Evolutionary conservation across 1,140 invertebrate genomes (phyloP).

Genomic region (Pomacea maculata): DNA sequence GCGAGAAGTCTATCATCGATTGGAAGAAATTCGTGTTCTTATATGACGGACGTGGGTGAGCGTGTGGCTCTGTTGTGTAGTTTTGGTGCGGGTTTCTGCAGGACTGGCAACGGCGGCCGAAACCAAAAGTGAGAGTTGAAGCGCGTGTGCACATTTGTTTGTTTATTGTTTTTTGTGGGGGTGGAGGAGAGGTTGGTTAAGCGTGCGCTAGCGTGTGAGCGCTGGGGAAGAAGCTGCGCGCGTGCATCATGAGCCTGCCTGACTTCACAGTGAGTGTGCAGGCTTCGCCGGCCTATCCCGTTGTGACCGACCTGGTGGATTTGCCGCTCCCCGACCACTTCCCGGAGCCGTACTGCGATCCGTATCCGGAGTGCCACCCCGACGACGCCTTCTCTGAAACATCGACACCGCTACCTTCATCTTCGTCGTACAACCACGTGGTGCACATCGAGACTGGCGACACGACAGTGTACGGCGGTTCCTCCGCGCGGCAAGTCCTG

Average conservation of each 20-base stretch:
- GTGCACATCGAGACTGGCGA: not conserved
- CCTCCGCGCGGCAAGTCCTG: too few species aligned
- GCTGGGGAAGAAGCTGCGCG: not conserved
- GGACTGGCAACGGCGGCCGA: too few species aligned
- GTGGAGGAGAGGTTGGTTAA: not conserved
- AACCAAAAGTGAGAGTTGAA: too few species aligned
- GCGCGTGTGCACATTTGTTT: too few species aligned
- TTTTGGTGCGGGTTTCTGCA: too few species aligned
- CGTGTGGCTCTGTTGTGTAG: too few species aligned
- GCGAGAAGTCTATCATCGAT: too few species aligned
- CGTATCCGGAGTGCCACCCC: not conserved
- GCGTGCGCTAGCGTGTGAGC: not conserved
- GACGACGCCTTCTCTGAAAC: not conserved
- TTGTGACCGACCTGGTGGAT: not conserved
- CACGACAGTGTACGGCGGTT: not conserved
- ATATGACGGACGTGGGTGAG: too few species aligned
- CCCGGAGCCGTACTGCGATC: constrained; percentile 3
- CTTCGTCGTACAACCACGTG: not conserved
- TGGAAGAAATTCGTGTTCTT: too few species aligned
- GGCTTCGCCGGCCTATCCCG: not conserved
- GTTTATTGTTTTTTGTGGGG: not conserved
- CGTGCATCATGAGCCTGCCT: not conserved
- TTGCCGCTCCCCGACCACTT: constrained; percentile 16
- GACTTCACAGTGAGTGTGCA: not conserved
- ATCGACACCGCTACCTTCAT: not conserved